Conservation (phyloP, 2,113 vertebrate species). For the Pavo muticus region DNA sequence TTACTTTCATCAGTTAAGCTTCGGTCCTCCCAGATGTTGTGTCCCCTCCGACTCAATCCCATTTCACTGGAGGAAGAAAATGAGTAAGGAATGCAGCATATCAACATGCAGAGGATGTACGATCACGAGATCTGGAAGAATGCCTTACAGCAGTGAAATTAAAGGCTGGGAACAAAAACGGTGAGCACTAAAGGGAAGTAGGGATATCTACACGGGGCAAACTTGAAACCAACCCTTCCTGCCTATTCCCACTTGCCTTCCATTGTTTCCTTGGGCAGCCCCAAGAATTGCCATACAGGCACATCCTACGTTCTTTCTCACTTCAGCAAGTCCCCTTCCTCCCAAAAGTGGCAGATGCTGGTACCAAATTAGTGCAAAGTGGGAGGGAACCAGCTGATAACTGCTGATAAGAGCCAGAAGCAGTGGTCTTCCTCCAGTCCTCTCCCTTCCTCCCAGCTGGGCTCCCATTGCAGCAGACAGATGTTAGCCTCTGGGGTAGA, state of each 20-base stretch:
- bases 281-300: neutral
- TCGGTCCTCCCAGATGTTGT: neutral
- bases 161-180: neutral
- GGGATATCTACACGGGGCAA: neutral
- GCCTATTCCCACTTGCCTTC: slow-evolving; percentile 35
- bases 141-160: neutral
- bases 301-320: slow-evolving; percentile 49
- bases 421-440: slow-evolving; percentile 26
- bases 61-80: neutral
- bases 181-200: neutral
- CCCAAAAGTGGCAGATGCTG: slow-evolving; percentile 45
- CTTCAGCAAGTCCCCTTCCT: slow-evolving; percentile 59
- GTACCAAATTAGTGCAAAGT: slow-evolving; percentile 35
- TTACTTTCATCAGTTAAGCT: neutral
- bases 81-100: neutral
- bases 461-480: neutral
- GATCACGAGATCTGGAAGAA: neutral
- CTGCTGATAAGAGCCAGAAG: slow-evolving; percentile 28
- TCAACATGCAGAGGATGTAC: neutral
- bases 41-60: neutral
- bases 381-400: slow-evolving; percentile 39
- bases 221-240: slow-evolving; percentile 25
- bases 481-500: neutral
- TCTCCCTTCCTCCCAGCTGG: neutral
- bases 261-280: slow-evolving; percentile 51